Evolutionary conservation across 2,888 invertebrate species (phyloP).

Genomic region (Xanthia togata): DNA sequence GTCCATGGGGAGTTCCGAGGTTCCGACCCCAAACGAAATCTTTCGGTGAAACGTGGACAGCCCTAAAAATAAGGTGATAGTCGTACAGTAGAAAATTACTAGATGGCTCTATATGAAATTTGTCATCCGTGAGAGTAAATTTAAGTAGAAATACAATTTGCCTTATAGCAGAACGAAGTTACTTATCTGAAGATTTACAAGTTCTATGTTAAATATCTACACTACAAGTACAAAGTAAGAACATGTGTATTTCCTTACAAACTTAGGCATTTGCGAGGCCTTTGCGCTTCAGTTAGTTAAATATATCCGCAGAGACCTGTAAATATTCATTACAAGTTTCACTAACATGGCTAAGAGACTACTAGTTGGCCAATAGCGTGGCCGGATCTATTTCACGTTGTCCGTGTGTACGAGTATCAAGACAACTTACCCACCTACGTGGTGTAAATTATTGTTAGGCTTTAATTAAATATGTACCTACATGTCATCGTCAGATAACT

Average conservation of each 20-base stretch:
- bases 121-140: too few relatives aligned
- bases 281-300: conserved; percentile 63
- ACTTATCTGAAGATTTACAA: not conserved
- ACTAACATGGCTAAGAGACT: conserved; percentile 68
- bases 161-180: not conserved
- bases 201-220: conserved; percentile 6
- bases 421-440: conserved; percentile 20
- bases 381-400: conserved; percentile 54
- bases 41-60: too few relatives aligned
- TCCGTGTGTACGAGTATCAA: conserved; percentile 34
- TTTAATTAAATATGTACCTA: conserved; percentile 15
- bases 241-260: conserved; percentile 33
- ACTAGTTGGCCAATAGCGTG: conserved; percentile 63
- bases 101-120: too few relatives aligned
- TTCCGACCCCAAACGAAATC: too few relatives aligned
- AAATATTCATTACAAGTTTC: conserved; percentile 78
- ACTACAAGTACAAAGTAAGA: not conserved
- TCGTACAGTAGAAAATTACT: too few relatives aligned
- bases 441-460: conserved; percentile 17
- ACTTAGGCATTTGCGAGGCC: conserved; percentile 49
- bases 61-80: too few relatives aligned
- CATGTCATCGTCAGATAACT: too few relatives aligned
- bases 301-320: conserved; percentile 76
- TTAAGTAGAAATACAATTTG: too few relatives aligned
- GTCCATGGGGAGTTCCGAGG: too few relatives aligned